A percentile compares a stretch with the other conserved stretches of the same genome.
These are phyloP conservation scores for Anagyrus pseudococci DNA, from an alignment of 2,888 invertebrate genomes.

Conservation along the genomic window DNA sequence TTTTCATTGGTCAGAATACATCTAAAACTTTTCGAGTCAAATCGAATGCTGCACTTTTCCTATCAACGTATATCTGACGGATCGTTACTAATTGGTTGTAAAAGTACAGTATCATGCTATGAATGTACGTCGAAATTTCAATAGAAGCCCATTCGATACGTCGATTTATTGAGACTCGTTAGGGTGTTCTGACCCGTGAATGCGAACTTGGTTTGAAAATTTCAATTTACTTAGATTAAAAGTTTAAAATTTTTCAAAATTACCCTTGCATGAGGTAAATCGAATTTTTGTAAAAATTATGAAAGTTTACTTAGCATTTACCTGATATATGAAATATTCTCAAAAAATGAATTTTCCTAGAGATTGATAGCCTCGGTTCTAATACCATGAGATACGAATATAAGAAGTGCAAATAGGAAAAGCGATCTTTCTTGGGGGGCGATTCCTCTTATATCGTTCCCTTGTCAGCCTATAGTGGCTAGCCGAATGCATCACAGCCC, in stretches of 20 bases:
- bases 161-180: conserved; percentile 6
- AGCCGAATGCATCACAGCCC: conserved; percentile 23
- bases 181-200: background rate
- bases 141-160: background rate
- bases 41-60: background rate
- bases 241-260: no score
- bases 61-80: conserved; percentile 2
- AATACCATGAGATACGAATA: no score
- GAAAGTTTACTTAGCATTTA: no score
- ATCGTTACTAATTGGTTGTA: conserved; percentile 12
- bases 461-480: conserved; percentile 17
- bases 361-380: no score
- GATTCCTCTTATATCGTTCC: conserved; percentile 21
- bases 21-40: background rate
- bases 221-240: no score
- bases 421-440: conserved; percentile 21
- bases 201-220: background rate
- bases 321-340: no score
- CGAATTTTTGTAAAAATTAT: no score
- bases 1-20: background rate
- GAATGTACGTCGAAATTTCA: conserved; percentile 13
- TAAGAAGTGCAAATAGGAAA: conserved; percentile 35
- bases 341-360: no score
- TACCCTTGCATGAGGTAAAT: no score
- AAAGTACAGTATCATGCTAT: background rate